Base-by-base conservation (phyloP, 1,140 invertebrate species). In the Micrasema longulum region DNA sequence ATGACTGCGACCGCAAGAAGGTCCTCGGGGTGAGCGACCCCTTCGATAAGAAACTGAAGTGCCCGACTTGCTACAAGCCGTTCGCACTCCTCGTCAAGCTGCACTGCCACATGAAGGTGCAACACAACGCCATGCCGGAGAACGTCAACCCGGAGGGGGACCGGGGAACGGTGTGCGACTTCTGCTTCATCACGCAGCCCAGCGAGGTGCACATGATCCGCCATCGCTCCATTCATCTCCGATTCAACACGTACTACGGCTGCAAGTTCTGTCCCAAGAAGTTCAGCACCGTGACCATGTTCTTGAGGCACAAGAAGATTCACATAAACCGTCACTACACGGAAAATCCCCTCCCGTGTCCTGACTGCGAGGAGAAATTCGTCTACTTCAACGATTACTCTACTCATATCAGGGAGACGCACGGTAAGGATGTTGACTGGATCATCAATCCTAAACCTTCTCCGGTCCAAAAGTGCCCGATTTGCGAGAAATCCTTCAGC, bases 51-150 rank as follows among this genome's bases (percentile, higher is more conserved):
- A 83, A 80, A 68, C 74, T 86, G 6, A 85, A 85, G 68, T 85
- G 83, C 74, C 73, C 81, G 47, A 65, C 82, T 10, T 85, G 84
- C 71, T 85, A 84, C 76, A 86, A 86, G 77, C 79, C 83, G 9
- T 86, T 85, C 77, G 81, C 84, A 63, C 63, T 86, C 18, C 79
- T 81, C 76, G 81, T 86, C n/a, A 86, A 86, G 71, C 75, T 86
- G 47, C 81, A 84, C 60, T 86, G 84, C 53, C 84, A 86, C 69
- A 62, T 85, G 69, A 78, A 81, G 18, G 83, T 81, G 3, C 78
- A 81, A 64, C 83, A 85, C 73, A 79, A 75, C 11, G 79, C 82
- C 4, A 80, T 82, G 66, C 77, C 75, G 0, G 77, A 73, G 0
- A 11, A 9, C n/a, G 72, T 77, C 12, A 77, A 76, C 5, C 80